Evolutionary conservation across 2,888 invertebrate species (phyloP), one percentile per base, ranked within the genome.

Genomic region (Xestobium rufovillosum): DNA sequence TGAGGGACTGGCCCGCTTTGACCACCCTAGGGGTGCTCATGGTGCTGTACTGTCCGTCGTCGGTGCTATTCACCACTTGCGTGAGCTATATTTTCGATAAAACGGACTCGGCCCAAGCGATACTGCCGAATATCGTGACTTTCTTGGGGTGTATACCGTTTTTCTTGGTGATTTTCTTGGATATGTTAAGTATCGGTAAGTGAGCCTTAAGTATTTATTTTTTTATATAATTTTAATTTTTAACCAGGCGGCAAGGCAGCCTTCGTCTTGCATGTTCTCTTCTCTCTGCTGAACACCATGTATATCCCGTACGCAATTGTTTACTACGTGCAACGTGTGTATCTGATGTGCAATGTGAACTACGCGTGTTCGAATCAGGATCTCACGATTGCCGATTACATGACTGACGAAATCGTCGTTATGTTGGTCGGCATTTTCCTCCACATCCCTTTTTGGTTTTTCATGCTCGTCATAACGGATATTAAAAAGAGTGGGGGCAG

Each of bases 231-330:
- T 10, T 30, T 16, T 28, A 9, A 14, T 42, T 49, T 37, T 69
- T 68, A 14, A n/a, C n/a, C 67, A 80, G 80, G 78, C 49, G 77
- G 74, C 31, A 72, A 76, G 52, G 75, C 77, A 28, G 81, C 83
- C 2, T 75, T 78, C 51, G 70, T 75, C 31, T 67, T 86, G 3
- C 88, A 89, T 59, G 66, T 77, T 17, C 66, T 83, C 26, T 84
- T 86, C 56, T 80, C 81, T 42, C 66, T 85, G 33, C 53, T 83
- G 36, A 80, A 85, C 57, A 82, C 86, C 16, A 79, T 85, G 72
- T 89, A 89, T 61, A 75, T 83, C 48, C 84, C 88, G 1, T 86
- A 83, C 59, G 87, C 87, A 8, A 79, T 83, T 31, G 73, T 89
- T 31, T 87, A 87, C 58, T 87, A 81, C 59, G 80, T 87, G 31